These are phyloP conservation scores for Dromococcyx pavoninus DNA, from an alignment of 2,797 vertebrate species.

Conservation along the genomic window DNA sequence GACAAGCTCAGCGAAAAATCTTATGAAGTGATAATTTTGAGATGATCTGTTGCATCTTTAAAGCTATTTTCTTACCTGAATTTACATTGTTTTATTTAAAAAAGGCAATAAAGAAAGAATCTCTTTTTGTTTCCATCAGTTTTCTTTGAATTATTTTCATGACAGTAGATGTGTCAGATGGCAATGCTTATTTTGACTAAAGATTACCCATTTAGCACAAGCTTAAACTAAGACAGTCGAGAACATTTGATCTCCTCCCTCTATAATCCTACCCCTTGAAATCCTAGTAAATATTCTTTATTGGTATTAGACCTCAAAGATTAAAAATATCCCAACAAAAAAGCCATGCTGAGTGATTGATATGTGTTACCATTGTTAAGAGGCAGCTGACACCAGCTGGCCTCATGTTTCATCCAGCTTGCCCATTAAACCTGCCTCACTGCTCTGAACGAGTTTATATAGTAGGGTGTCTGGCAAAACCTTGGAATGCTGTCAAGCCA, in stretches of 20 bases:
- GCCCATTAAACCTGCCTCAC: slow-evolving; percentile 48
- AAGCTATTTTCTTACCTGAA: too few species aligned
- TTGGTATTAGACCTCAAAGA: slow-evolving; percentile 12
- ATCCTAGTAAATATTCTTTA: slow-evolving; percentile 7
- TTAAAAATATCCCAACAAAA: neutral
- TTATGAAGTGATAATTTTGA: neutral
- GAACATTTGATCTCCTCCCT: neutral
- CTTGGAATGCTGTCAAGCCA: slow-evolving; percentile 25
- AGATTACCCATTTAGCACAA: neutral
- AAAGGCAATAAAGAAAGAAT: too few species aligned
- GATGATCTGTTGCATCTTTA: neutral
- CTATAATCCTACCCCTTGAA: slow-evolving; percentile 9
- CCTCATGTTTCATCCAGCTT: slow-evolving; percentile 53
- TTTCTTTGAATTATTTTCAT: neutral
- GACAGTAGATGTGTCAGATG: neutral
- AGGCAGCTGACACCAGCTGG: slow-evolving; percentile 64
- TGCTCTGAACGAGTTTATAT: slow-evolving; percentile 35
- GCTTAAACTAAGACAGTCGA: slow-evolving; percentile 11
- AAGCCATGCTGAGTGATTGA: slow-evolving; percentile 15
- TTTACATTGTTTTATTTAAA: too few species aligned
- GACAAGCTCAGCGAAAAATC: neutral
- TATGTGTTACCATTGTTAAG: slow-evolving; percentile 25
- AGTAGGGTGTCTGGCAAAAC: slow-evolving; percentile 24
- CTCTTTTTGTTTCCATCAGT: neutral
- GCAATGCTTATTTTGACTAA: neutral